These are phyloP conservation scores for Parthenolecanium corni DNA, from an alignment of 2,888 invertebrate species.

Conservation along the genomic window DNA sequence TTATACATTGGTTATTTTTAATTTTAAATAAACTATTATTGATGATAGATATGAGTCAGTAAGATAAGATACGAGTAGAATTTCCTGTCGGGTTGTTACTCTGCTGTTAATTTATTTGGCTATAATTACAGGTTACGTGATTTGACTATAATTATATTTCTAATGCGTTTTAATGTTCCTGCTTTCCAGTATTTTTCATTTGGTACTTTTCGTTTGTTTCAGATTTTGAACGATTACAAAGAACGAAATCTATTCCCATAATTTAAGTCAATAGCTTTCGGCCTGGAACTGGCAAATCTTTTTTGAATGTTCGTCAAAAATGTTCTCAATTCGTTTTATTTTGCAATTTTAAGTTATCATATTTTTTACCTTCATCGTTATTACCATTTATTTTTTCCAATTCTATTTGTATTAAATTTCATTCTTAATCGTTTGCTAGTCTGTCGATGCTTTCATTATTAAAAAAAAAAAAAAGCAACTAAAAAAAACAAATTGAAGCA, in stretches of 20 bases:
- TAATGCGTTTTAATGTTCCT: not conserved
- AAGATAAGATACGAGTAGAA: too few relatives aligned
- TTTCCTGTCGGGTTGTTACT: too few relatives aligned
- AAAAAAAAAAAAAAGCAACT: too few relatives aligned
- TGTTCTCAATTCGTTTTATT: not conserved
- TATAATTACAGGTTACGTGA: too few relatives aligned
- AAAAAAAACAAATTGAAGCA: not conserved
- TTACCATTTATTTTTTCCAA: not conserved
- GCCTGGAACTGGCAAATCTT: not conserved
- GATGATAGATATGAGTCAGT: too few relatives aligned
- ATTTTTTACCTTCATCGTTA: not conserved
- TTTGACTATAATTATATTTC: not conserved
- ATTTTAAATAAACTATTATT: too few relatives aligned
- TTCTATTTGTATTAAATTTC: conserved; percentile 1
- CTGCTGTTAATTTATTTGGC: too few relatives aligned
- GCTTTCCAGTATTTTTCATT: not conserved
- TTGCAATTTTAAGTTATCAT: not conserved
- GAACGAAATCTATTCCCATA: conserved; percentile 14
- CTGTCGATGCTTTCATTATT: too few relatives aligned
- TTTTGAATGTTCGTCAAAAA: not conserved
- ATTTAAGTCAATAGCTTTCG: not conserved
- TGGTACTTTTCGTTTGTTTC: not conserved
- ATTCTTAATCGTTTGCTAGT: not conserved
- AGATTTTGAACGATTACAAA: conserved; percentile 16
- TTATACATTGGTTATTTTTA: too few relatives aligned